Percentiles rank a stretch among this genome's conserved stretches.
phyloP scores from a whole-genome alignment of 2,888 invertebrate species.

The Lepidochrysops patricia region DNA sequence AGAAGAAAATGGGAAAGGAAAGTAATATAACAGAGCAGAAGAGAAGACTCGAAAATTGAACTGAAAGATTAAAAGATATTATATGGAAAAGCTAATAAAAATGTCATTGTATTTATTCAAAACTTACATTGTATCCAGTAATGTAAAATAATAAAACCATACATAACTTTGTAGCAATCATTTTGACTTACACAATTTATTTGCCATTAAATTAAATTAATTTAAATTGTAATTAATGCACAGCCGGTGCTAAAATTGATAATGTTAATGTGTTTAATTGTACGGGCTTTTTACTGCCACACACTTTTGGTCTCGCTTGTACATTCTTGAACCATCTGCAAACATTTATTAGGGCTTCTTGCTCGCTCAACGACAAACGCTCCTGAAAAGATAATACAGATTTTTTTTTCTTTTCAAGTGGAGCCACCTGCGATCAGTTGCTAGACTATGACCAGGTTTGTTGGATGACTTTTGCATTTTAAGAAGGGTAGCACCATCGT shows the following conservation, averaged over 20 bases:
- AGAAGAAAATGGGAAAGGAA: too few species aligned
- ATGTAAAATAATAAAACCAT: neutral
- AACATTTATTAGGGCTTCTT: conserved; percentile 79
- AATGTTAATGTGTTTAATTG: conserved; percentile 46
- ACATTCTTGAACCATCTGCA: conserved; percentile 87
- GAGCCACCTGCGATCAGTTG: too few species aligned
- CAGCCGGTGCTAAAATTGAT: conserved; percentile 48
- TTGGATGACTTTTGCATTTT: too few species aligned
- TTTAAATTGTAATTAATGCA: conserved; percentile 44
- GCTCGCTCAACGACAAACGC: conserved; percentile 76
- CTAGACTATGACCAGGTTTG: too few species aligned
- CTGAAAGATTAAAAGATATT: too few species aligned
- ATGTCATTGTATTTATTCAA: neutral
- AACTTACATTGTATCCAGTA: neutral
- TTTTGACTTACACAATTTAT: neutral
- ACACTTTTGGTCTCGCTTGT: conserved; percentile 79
- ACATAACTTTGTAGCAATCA: neutral
- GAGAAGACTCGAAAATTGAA: too few species aligned
- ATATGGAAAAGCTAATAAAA: neutral
- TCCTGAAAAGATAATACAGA: conserved; percentile 64
- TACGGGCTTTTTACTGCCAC: conserved; percentile 45
- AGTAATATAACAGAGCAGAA: too few species aligned
- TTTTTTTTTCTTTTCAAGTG: too few species aligned
- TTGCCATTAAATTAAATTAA: neutral
- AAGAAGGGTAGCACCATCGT: too few species aligned